Evolutionary conservation across 2,113 vertebrate species (phyloP), one percentile per base, ranked within the genome.

Genomic region (Dolichotis patagonum): DNA sequence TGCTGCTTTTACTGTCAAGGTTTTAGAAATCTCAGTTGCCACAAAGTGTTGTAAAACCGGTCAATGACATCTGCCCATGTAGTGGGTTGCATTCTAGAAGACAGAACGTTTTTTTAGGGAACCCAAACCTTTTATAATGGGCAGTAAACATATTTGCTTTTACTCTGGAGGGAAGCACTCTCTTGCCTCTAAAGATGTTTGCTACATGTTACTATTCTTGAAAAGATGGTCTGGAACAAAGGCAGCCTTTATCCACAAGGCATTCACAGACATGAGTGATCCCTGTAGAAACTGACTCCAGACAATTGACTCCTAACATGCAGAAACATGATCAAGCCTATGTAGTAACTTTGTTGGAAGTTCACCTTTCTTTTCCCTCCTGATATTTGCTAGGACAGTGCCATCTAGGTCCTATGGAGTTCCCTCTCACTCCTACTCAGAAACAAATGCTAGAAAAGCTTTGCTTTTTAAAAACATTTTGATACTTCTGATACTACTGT

Each of bases 371-470:
- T 49, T 89, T 54, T 24, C 7, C 2, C 12, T 10, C n/a, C 35
- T 43, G 11, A 22, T 56, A 17, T 49, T 84, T 87, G 58, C 49
- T 52, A 52, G 49, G 11, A 52, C 49, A 52, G 24, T 28, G 26
- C 30, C 78, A 54, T 75, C 49, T 58, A 49, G 92, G 89, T 67
- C 91, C 22, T 78, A 35, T 78, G 95, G 38, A 26, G 12, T 43
- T 97, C 75, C 28, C 4, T 97, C 65, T 24, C 7, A 87, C 22
- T 93, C 43, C 12, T 91, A 77, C 35, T 78, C 75, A 73, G 62
- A 83, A 77, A 52, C 75, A 84, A 69, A 85, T 54, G 86, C 52
- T 52, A 28, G 41, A 78, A 7, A 1, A 67, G 28, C 88, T 92
- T 98, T 49, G 8, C 54, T 62, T 96, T 1, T 93, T 49, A 65